These are phyloP conservation scores for Synanceia verrucosa DNA, from an alignment of 2,797 vertebrate species.

Conservation along the genomic window DNA sequence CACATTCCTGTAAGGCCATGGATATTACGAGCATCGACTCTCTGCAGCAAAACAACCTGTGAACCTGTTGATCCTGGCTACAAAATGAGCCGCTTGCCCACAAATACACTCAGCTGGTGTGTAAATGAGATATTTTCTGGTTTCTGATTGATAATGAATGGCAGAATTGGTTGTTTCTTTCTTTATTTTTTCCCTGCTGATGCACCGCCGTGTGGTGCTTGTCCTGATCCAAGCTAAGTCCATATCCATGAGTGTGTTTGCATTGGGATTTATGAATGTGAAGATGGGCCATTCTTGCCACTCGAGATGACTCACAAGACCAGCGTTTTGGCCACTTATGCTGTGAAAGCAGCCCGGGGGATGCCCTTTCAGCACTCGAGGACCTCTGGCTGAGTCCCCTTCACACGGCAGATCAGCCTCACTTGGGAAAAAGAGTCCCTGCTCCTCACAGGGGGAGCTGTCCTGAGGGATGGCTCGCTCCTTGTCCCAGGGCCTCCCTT, in stretches of 20 bases:
- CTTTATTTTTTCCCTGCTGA: slow-evolving; percentile 40
- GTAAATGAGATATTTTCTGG: background rate
- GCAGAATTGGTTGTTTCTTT: background rate
- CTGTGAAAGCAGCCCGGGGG: slow-evolving; percentile 85
- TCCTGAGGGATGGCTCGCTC: slow-evolving; percentile 68
- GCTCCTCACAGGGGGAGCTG: slow-evolving; percentile 65
- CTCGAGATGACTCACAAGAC: slow-evolving; percentile 92
- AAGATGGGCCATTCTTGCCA: slow-evolving; percentile 89
- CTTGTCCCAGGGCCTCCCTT: slow-evolving; percentile 80
- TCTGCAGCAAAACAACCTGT: slow-evolving; percentile 58
- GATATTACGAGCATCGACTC: slow-evolving; percentile 64
- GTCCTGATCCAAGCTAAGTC: slow-evolving; percentile 58
- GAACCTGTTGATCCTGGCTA: slow-evolving; percentile 51
- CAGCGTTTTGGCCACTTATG: slow-evolving; percentile 85
- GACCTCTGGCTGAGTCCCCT: slow-evolving; percentile 82
- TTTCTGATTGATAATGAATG: background rate
- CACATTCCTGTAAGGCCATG: slow-evolving; percentile 78
- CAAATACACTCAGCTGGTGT: background rate
- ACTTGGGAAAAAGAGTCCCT: slow-evolving; percentile 72
- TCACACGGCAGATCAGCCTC: slow-evolving; percentile 81
- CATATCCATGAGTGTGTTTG: slow-evolving; percentile 79
- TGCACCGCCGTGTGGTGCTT: slow-evolving; percentile 38
- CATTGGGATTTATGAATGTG: slow-evolving; percentile 82
- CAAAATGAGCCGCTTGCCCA: background rate
- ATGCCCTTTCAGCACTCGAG: slow-evolving; percentile 85